Conservation (phyloP, 2,888 invertebrate species). For the Drosophila anceps region DNA sequence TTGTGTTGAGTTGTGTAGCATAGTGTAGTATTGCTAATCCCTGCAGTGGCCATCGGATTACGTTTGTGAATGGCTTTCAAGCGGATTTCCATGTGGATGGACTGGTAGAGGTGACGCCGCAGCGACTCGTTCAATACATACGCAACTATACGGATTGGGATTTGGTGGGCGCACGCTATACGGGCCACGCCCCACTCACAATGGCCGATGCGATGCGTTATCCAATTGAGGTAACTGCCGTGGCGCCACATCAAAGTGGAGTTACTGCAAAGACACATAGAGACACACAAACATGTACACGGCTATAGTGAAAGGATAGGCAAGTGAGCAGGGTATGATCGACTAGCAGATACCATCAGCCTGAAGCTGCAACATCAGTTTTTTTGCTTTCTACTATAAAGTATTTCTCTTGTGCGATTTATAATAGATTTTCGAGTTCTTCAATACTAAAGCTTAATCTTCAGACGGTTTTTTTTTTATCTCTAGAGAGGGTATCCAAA, state of each 20-base stretch:
- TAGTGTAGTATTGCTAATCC: constrained; percentile 44
- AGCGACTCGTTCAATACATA: constrained; percentile 90
- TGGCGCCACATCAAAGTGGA: constrained; percentile 52
- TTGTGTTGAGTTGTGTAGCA: constrained; percentile 9
- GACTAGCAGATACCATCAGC: background rate
- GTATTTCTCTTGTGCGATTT: background rate
- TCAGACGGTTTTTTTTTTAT: rapidly evolving
- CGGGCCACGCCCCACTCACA: constrained; percentile 89
- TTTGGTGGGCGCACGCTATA: constrained; percentile 90
- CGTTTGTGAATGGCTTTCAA: constrained; percentile 90
- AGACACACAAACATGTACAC: constrained; percentile 9
- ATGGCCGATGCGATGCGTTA: constrained; percentile 89
- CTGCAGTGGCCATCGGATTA: constrained; percentile 90
- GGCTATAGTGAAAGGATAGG: background rate
- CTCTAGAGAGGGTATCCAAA: background rate
- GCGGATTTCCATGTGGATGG: constrained; percentile 89
- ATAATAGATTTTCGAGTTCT: background rate
- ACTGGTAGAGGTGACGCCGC: constrained; percentile 84
- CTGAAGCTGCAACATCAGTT: too few species aligned
- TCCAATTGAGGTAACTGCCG: constrained; percentile 87
- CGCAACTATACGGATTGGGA: constrained; percentile 91
- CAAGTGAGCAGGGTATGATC: background rate
- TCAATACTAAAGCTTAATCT: background rate
- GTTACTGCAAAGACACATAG: constrained; percentile 15
- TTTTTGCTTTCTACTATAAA: background rate